Evolutionary conservation across 2,888 invertebrate species (phyloP).

Genomic region (Diplazon laetatorius): DNA sequence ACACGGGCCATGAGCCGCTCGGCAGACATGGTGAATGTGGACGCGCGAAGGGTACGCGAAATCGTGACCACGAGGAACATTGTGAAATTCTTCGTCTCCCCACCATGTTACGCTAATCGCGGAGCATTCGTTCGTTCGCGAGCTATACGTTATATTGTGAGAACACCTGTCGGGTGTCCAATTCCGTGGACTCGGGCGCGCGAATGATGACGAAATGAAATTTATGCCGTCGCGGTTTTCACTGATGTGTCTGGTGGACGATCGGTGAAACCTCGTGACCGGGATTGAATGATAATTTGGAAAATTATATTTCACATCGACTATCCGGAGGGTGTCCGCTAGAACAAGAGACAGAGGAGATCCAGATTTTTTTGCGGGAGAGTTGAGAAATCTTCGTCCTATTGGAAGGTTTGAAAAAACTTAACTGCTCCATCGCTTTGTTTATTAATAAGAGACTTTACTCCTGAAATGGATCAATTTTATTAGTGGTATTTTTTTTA

Average conservation of each 20-base stretch:
- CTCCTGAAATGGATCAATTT: too few species aligned
- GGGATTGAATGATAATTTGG: background rate
- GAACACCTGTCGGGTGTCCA: slow-evolving; percentile 73
- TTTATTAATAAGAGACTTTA: too few species aligned
- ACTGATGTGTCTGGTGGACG: slow-evolving; percentile 7
- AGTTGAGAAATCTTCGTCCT: background rate
- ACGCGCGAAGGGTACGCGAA: slow-evolving; percentile 26
- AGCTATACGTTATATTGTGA: slow-evolving; percentile 59
- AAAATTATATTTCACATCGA: background rate
- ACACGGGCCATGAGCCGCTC: background rate
- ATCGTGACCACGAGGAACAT: slow-evolving; percentile 20
- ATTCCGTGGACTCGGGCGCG: slow-evolving; percentile 59
- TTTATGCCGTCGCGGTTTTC: slow-evolving; percentile 24
- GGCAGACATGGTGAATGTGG: slow-evolving; percentile 21
- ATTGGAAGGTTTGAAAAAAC: slow-evolving; percentile 42
- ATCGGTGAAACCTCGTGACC: background rate
- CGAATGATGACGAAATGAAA: slow-evolving; percentile 22
- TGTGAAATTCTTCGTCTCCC: slow-evolving; percentile 19
- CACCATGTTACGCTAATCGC: slow-evolving; percentile 61
- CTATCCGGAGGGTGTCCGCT: background rate
- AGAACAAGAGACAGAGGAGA: background rate
- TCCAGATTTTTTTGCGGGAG: background rate
- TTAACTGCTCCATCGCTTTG: too few species aligned
- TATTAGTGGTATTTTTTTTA: too few species aligned
- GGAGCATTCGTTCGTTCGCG: slow-evolving; percentile 37